phyloP scores from a whole-genome alignment of 1,140 invertebrate genomes.

The Leguminivora glycinivorella region DNA sequence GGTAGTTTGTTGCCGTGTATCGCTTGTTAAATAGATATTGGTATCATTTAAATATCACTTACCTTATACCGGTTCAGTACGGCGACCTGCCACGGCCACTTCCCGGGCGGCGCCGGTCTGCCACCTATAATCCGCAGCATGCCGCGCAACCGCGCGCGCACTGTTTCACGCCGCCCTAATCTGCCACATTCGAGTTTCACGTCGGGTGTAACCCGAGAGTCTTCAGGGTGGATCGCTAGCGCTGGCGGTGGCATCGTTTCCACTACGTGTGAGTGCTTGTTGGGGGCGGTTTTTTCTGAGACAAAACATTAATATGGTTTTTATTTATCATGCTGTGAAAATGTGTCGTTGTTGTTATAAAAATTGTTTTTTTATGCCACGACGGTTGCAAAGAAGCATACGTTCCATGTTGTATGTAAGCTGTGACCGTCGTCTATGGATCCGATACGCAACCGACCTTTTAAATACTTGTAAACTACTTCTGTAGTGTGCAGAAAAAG shows the following conservation, averaged over 20 bases:
- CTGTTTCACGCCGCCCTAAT: constrained; percentile 49
- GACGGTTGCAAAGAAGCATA: too few species aligned
- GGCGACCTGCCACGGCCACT: constrained; percentile 97
- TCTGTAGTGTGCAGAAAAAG: too few species aligned
- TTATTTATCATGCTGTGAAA: too few species aligned
- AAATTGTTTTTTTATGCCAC: too few species aligned
- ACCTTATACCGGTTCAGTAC: constrained; percentile 91
- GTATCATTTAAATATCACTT: constrained; percentile 39
- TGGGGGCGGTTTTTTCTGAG: neutral
- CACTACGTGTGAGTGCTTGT: constrained; percentile 32
- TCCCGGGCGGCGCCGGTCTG: constrained; percentile 84
- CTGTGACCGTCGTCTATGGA: too few species aligned
- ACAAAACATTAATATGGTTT: neutral
- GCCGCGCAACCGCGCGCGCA: constrained; percentile 56
- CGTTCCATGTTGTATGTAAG: too few species aligned
- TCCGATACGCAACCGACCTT: too few species aligned
- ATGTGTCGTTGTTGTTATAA: too few species aligned
- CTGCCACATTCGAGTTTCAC: constrained; percentile 45
- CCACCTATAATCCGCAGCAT: constrained; percentile 93
- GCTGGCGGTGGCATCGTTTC: constrained; percentile 62
- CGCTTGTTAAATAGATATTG: too few species aligned
- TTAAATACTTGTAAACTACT: too few species aligned
- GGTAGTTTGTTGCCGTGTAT: too few species aligned
- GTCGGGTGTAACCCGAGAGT: constrained; percentile 38
- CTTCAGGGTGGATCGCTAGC: constrained; percentile 53